A percentile compares a stretch with the other conserved stretches of the same genome.
These are phyloP conservation scores for Sinocyclocheilus rhinocerous DNA, from an alignment of 2,113 vertebrate species.

Conservation along the genomic window DNA sequence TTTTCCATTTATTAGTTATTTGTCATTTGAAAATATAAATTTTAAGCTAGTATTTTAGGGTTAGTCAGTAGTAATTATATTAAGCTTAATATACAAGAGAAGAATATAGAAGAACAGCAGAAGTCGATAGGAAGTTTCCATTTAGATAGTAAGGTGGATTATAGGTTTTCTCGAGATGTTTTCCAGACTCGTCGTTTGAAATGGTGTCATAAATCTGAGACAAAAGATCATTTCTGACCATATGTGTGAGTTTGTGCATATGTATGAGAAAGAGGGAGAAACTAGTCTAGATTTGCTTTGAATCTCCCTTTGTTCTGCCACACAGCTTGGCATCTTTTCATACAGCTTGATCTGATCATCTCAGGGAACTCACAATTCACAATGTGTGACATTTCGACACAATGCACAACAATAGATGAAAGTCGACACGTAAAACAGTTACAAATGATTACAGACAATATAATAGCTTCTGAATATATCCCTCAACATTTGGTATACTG, in stretches of 20 bases:
- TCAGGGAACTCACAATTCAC: conserved; percentile 25
- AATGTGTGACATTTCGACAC: conserved; percentile 26
- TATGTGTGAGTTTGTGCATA: neutral
- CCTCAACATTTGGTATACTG: neutral
- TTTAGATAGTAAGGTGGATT: neutral
- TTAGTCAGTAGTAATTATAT: neutral
- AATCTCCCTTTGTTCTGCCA: conserved; percentile 42
- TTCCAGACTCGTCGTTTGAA: neutral
- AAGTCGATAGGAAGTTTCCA: neutral
- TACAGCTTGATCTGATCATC: conserved; percentile 30
- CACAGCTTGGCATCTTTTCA: conserved; percentile 45
- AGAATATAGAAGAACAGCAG: neutral
- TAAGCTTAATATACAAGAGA: neutral
- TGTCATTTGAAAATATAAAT: neutral
- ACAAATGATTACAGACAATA: conserved; percentile 42
- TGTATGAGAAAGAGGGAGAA: neutral
- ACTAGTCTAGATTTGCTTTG: conserved; percentile 25
- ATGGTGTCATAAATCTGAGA: neutral
- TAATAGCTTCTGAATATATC: conserved; percentile 19
- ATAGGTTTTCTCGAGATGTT: neutral
- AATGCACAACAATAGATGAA: conserved; percentile 21
- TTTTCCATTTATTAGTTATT: neutral
- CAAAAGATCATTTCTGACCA: neutral
- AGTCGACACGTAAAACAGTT: conserved; percentile 12
- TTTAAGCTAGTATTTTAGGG: neutral